These are phyloP conservation scores for Hyposoter dolosus DNA, from an alignment of 2,888 invertebrate genomes.

Conservation along the genomic window DNA sequence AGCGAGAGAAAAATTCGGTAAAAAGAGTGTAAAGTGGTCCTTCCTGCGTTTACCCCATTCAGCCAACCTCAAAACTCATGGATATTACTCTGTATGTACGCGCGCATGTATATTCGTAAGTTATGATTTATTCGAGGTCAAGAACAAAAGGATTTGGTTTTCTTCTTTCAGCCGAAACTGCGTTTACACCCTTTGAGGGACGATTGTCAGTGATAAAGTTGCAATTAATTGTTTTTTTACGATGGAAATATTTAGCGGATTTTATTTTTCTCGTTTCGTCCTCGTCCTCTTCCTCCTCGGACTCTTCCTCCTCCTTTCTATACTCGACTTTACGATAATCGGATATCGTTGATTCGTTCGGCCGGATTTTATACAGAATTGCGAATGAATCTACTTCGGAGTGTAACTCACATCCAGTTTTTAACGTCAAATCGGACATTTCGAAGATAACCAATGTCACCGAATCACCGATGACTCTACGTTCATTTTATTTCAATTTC, in stretches of 20 bases:
- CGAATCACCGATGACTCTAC: slow-evolving; percentile 48
- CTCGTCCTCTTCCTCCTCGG: slow-evolving; percentile 39
- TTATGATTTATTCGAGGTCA: slow-evolving; percentile 10
- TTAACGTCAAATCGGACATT: slow-evolving; percentile 61
- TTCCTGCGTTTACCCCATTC: slow-evolving; percentile 13
- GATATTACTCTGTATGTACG: neutral
- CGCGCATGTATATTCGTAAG: neutral
- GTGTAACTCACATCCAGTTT: slow-evolving; percentile 38
- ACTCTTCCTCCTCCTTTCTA: slow-evolving; percentile 62
- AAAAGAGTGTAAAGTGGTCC: slow-evolving; percentile 3
- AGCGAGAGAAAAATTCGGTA: neutral
- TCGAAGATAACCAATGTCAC: slow-evolving; percentile 65
- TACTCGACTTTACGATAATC: slow-evolving; percentile 49
- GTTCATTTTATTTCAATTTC: slow-evolving; percentile 54
- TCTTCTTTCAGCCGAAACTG: neutral
- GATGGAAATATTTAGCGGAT: neutral
- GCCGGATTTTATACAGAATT: neutral
- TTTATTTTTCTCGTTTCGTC: slow-evolving; percentile 14
- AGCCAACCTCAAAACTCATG: slow-evolving; percentile 45
- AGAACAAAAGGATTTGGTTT: neutral
- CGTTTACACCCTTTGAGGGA: neutral
- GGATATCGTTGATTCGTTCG: slow-evolving; percentile 20
- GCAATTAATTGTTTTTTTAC: slow-evolving; percentile 3
- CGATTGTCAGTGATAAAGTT: slow-evolving; percentile 20
- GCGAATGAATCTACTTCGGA: slow-evolving; percentile 13